Conservation (phyloP, 2,888 invertebrate genomes). For the Oegoconia quadripuncta region DNA sequence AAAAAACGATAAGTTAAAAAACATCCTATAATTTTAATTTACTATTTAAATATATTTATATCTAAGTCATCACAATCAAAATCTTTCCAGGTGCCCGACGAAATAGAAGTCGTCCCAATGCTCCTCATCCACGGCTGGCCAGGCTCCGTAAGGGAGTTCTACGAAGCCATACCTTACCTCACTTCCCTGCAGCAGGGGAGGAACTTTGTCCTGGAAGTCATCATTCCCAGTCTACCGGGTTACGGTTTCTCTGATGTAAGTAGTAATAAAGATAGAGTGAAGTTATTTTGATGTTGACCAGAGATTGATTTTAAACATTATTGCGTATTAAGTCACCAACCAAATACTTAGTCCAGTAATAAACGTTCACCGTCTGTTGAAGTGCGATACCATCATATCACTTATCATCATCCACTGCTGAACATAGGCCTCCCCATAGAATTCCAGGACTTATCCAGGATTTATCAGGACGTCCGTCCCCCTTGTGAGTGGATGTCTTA, state of each 20-base stretch:
- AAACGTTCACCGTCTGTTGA: neutral
- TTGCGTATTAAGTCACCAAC: neutral
- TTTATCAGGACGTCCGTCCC: no score
- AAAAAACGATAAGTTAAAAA: no score
- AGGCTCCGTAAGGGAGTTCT: conserved; percentile 84
- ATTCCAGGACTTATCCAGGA: no score
- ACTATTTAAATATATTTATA: no score
- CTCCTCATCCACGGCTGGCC: conserved; percentile 88
- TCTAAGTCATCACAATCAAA: no score
- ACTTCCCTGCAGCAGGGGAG: conserved; percentile 56
- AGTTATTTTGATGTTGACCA: neutral
- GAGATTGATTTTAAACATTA: neutral
- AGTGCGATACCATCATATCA: neutral
- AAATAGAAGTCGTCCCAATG: conserved; percentile 73
- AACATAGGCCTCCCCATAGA: no score
- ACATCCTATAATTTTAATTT: no score
- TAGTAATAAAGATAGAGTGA: neutral
- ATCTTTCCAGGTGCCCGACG: conserved; percentile 18
- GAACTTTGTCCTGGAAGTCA: conserved; percentile 68
- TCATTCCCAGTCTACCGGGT: conserved; percentile 71
- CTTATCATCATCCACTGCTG: no score
- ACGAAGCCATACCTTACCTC: conserved; percentile 80
- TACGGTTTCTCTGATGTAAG: conserved; percentile 45
- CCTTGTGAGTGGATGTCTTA: no score
- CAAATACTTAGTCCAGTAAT: neutral